A percentile compares a stretch with the other conserved stretches of the same genome.
Evolutionary conservation across 2,113 vertebrate genomes (phyloP).

Genomic region (Talpa occidentalis): DNA sequence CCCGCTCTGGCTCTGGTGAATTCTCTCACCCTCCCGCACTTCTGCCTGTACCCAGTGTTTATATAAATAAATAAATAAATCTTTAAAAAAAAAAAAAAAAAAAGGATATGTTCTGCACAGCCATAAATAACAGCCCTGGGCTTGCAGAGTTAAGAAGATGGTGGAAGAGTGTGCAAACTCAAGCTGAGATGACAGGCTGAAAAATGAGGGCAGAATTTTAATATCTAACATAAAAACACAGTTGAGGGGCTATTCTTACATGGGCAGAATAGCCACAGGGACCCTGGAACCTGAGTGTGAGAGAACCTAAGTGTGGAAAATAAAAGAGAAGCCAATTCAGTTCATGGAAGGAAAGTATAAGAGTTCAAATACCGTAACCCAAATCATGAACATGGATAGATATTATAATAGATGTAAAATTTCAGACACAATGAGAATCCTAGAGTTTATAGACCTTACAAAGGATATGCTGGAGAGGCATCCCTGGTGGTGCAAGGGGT

Average conservation of each 20-base stretch:
- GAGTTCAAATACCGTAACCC: background rate
- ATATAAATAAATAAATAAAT: too few relatives aligned
- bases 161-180: background rate
- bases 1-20: too few relatives aligned
- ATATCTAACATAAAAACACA: background rate
- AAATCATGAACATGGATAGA: background rate
- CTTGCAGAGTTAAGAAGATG: background rate
- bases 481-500: too few relatives aligned
- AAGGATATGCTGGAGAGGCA: background rate
- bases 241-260: background rate
- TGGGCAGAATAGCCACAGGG: too few relatives aligned
- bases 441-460: background rate
- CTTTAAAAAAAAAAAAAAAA: too few relatives aligned
- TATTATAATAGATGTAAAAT: background rate
- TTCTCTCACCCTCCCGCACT: too few relatives aligned
- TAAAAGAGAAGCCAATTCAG: background rate
- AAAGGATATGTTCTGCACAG: background rate
- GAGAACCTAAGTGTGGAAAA: background rate
- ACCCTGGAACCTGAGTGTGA: too few relatives aligned
- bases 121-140: background rate
- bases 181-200: background rate
- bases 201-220: background rate
- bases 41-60: too few relatives aligned
- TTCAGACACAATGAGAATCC: background rate
- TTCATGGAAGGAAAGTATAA: background rate